Evolutionary conservation across 2,113 vertebrate genomes (phyloP), one percentile per base, ranked within the genome.

Genomic region (Grantiella picta): DNA sequence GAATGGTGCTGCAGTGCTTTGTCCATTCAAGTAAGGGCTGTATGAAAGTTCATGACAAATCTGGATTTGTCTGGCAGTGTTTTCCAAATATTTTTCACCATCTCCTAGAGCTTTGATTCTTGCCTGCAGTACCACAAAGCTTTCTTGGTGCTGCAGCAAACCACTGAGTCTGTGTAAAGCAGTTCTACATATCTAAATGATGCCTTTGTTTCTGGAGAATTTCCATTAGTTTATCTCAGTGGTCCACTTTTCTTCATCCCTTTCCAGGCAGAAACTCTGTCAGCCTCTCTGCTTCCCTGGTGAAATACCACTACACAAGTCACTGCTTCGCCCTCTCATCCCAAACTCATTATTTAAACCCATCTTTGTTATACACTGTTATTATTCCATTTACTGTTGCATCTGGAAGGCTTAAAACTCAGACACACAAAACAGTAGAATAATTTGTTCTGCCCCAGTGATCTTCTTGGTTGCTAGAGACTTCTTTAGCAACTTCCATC

Each of bases 401-500:
- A 27, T 91, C 82, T 87, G 78, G 54, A 95, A 95, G 54, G 66
- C 79, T 87, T 88, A 69, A 90, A 92, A 89, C 28, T 65, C 84
- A 94, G 84, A 86, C 59, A 65, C 36, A 54, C 71, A 47, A 69
- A 90, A 33, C 80, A 92, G 56, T 60, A 56, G 85, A 86, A 47
- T 52, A 52, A 82, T 92, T 71, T 92, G 89, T 96, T 96, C 82
- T 93, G 68, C 78, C 82, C 42, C 71, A 90, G 29, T 70, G 82
- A 80, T 79, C 42, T 18, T 82, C 61, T 73, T 80, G 78, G 84
- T 73, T 95, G 92, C 82, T 93, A 29, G 64, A 93, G 54, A 60
- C 52, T 75, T 21, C 60, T 91, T 88, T n/a, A 85, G 87, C 71
- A 77, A 94, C 71, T 70, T 94, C 38, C 68, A 94, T 54, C 92